Percentiles rank a stretch among this genome's conserved stretches.
phyloP scores from a whole-genome alignment of 2,113 vertebrate species.

The Toxotes jaculatrix region DNA sequence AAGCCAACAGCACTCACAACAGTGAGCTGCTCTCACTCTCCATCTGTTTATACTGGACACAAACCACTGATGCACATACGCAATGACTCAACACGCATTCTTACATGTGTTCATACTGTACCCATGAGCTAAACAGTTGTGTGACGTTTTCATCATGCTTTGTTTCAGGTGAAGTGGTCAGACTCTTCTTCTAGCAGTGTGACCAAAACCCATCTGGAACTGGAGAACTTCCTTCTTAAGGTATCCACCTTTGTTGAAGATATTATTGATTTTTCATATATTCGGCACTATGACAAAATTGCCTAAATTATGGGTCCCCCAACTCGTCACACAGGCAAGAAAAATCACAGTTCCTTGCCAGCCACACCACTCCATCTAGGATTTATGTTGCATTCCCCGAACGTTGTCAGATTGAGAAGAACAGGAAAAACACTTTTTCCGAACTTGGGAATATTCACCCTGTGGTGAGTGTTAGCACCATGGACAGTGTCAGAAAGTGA shows the following conservation, averaged over 20 bases:
- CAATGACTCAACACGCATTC: not conserved
- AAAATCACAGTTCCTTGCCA: not conserved
- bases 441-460: not conserved
- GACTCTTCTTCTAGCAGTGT: constrained; percentile 90
- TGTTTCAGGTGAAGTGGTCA: constrained; percentile 92
- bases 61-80: not conserved
- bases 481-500: not conserved
- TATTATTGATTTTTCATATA: no score
- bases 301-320: not conserved
- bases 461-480: not conserved
- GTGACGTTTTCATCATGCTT: not conserved
- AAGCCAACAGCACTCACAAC: constrained; percentile 23
- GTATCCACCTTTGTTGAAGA: constrained; percentile 72
- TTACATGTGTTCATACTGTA: not conserved
- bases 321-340: not conserved
- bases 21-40: constrained; percentile 30
- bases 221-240: constrained; percentile 94
- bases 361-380: no score
- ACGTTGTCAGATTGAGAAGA: no score
- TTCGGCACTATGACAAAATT: no score
- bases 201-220: constrained; percentile 94
- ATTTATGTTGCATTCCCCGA: no score
- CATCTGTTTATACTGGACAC: constrained; percentile 49
- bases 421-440: no score
- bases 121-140: not conserved